Evolutionary conservation across 1,140 invertebrate genomes (phyloP).

Genomic region (Panonychus citri): DNA sequence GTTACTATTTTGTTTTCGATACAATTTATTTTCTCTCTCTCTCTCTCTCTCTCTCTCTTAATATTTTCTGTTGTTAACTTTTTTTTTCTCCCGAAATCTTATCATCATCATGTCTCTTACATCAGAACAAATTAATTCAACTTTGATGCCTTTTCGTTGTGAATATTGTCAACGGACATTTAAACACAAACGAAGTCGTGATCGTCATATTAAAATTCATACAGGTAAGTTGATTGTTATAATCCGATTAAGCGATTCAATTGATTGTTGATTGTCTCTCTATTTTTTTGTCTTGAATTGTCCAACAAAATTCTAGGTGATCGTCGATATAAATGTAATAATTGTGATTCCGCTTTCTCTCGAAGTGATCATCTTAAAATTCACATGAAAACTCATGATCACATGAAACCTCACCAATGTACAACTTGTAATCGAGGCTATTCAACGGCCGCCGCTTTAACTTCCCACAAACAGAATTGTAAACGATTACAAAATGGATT

Average conservation of each 20-base stretch:
- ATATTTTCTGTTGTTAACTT: too few relatives aligned
- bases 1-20: too few relatives aligned
- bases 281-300: not conserved
- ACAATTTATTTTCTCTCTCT: too few relatives aligned
- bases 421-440: conserved; percentile 71
- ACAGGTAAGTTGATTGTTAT: conserved; percentile 28
- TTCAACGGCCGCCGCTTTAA: conserved; percentile 58
- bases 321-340: conserved; percentile 68
- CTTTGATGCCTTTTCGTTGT: conserved; percentile 50
- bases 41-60: too few relatives aligned
- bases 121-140: too few relatives aligned
- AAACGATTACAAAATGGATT: conserved; percentile 27
- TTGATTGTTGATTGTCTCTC: not conserved
- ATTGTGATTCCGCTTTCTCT: conserved; percentile 75
- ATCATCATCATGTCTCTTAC: too few relatives aligned
- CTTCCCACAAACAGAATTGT: conserved; percentile 77
- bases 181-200: conserved; percentile 78
- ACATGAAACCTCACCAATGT: conserved; percentile 77
- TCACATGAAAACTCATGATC: conserved; percentile 84
- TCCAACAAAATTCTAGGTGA: too few relatives aligned
- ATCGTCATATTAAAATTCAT: conserved; percentile 80
- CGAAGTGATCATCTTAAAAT: conserved; percentile 85
- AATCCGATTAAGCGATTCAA: not conserved
- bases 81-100: too few relatives aligned
- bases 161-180: conserved; percentile 69